Base-by-base conservation (phyloP, 2,797 vertebrate species). In the Masticophis lateralis region DNA sequence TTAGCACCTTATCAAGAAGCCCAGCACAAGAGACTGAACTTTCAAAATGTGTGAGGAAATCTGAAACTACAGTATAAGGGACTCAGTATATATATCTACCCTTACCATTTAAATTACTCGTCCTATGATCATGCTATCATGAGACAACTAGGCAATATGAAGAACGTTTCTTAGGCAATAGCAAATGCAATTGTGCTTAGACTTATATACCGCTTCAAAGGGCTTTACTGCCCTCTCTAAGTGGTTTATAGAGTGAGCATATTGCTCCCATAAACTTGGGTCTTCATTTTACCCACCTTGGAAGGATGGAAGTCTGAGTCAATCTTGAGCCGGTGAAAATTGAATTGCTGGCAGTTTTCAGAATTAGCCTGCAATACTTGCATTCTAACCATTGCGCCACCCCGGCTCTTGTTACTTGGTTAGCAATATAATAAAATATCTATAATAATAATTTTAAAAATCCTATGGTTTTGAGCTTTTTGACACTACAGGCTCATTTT, bases 21-120 rank as follows among this genome's bases (percentile, higher is more conserved):
- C 88, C 90, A 93, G 66, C 32, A 3, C n/a, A 53, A 94, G 92
- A 94, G 59, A 47, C 13, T 92, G 27, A 92, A 27, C n/a, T 93
- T 94, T 88, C 91, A 87, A 94, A 94, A 93, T 27, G 4, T 87
- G 47, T 79, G 61, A 88, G 16, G 74, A 8, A 91, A 2, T 69
- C 4, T 55, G 11, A 83, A 91, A 63, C 66, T 61, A 37, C 37
- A 37, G 37, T 37, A 60, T 47, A 12, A 11, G 56, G 55, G 18
- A 20, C 10, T 79, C 13, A 3, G 8, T 25, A 61, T 3, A 61
- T 3, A 61, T 10, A 60, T 55, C 53, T 2, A 55, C 53, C 11
- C 10, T 11, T 55, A 55, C 53, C 25, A 63, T 79, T 79, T 10
- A 79, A 79, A 18, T 3, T 79, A 37, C 69, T 37, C 16, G 32